phyloP scores from a whole-genome alignment of 2,888 invertebrate genomes.

The Heliconius charithonia region DNA sequence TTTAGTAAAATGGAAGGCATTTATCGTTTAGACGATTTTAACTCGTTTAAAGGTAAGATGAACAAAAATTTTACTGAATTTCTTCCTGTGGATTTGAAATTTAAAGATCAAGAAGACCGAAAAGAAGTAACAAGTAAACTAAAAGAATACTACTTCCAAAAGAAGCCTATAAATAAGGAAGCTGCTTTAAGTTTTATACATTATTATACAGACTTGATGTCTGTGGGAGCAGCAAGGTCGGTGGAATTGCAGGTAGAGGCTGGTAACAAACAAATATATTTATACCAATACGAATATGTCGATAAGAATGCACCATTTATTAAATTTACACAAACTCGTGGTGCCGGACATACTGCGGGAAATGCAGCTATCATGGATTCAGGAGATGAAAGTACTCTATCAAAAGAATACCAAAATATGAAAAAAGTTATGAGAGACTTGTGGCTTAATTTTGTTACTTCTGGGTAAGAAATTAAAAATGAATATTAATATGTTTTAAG shows the following conservation, averaged over 20 bases:
- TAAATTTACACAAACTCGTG: slow-evolving; percentile 51
- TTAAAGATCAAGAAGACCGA: slow-evolving; percentile 55
- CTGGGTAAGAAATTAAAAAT: slow-evolving; percentile 48
- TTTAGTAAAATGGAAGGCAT: slow-evolving; percentile 59
- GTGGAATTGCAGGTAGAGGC: slow-evolving; percentile 54
- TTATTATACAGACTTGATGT: slow-evolving; percentile 66
- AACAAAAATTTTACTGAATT: slow-evolving; percentile 62
- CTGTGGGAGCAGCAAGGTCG: slow-evolving; percentile 53
- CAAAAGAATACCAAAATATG: slow-evolving; percentile 46
- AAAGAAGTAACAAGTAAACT: slow-evolving; percentile 52
- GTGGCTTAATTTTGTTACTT: slow-evolving; percentile 53
- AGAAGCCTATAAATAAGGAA: slow-evolving; percentile 51
- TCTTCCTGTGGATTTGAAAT: slow-evolving; percentile 60
- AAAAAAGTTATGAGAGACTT: slow-evolving; percentile 51
- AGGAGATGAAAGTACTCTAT: slow-evolving; percentile 45
- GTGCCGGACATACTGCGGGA: slow-evolving; percentile 55
- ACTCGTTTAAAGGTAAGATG: slow-evolving; percentile 56
- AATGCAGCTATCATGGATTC: slow-evolving; percentile 52
- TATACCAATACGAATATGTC: slow-evolving; percentile 61
- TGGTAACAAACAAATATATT: slow-evolving; percentile 59
- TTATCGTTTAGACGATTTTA: slow-evolving; percentile 48
- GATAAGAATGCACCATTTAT: slow-evolving; percentile 52
- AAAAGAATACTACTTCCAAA: slow-evolving; percentile 57
- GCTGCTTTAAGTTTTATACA: slow-evolving; percentile 56
- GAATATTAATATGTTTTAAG: too few relatives aligned